phyloP scores from a whole-genome alignment of 1,140 invertebrate genomes.

The Colletes gigas region DNA sequence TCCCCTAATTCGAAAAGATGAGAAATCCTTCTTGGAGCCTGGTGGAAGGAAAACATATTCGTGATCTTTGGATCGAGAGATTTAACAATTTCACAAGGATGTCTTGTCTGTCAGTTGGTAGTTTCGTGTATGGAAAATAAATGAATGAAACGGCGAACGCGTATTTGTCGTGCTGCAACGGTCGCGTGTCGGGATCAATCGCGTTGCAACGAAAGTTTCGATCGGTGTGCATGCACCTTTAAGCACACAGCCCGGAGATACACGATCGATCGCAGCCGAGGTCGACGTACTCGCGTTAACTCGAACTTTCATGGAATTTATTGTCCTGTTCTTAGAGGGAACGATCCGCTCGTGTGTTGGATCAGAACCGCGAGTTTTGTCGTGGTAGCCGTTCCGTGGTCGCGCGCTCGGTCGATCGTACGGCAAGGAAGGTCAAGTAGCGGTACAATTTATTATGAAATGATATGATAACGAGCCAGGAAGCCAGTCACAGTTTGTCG shows the following conservation, averaged over 20 bases:
- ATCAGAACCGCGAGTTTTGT: not conserved
- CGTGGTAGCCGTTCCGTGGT: not conserved
- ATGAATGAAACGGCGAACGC: no score
- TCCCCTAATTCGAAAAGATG: no score
- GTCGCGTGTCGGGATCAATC: conserved; percentile 1
- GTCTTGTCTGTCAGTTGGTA: no score
- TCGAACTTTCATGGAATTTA: conserved; percentile 39
- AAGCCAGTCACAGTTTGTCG: not conserved
- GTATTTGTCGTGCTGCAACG: no score
- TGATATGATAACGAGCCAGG: not conserved
- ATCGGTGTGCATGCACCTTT: conserved; percentile 43
- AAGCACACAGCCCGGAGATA: conserved; percentile 33
- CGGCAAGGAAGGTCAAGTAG: conserved; percentile 24
- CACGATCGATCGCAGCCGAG: conserved; percentile 54
- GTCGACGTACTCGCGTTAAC: conserved; percentile 53
- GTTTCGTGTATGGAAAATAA: no score
- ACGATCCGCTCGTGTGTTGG: not conserved
- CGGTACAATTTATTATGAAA: conserved; percentile 33
- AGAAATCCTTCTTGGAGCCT: no score
- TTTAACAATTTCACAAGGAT: no score
- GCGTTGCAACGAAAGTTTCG: not conserved
- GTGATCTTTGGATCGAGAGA: no score
- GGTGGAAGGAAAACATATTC: no score
- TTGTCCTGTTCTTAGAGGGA: conserved; percentile 26
- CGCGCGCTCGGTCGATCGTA: not conserved